Percentiles rank a stretch among this genome's conserved stretches.
phyloP scores from a whole-genome alignment of 2,797 vertebrate species.

The Vireo griseus region DNA sequence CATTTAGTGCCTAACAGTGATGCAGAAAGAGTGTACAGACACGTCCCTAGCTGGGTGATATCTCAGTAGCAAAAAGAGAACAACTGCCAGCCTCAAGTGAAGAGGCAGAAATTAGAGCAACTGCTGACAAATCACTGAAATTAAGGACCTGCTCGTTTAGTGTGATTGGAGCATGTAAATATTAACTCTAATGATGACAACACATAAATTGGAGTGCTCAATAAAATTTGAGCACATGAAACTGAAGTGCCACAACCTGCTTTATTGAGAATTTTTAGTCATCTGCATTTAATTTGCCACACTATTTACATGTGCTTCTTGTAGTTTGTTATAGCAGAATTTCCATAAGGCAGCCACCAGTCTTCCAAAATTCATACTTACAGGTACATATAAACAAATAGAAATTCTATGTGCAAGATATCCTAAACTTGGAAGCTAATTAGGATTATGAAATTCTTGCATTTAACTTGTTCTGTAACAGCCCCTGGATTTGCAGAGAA shows the following conservation, averaged over 20 bases:
- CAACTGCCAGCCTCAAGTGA: constrained; percentile 33
- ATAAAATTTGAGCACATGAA: constrained; percentile 35
- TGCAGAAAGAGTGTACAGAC: neutral
- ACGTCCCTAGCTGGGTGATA: neutral
- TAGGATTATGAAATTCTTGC: neutral
- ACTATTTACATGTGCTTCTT: neutral
- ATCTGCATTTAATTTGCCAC: constrained; percentile 21
- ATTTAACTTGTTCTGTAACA: neutral
- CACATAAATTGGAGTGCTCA: constrained; percentile 62
- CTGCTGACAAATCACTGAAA: constrained; percentile 54
- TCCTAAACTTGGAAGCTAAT: neutral
- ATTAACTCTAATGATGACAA: constrained; percentile 60
- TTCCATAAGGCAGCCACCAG: neutral
- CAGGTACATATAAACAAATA: neutral
- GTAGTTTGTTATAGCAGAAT: neutral
- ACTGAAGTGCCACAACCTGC: constrained; percentile 46
- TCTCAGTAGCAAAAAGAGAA: neutral
- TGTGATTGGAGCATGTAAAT: constrained; percentile 62
- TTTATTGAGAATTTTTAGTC: constrained; percentile 40
- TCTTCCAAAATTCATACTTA: neutral
- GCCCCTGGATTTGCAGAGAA: neutral
- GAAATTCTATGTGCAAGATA: neutral
- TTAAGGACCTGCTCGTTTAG: constrained; percentile 59
- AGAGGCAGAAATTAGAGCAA: constrained; percentile 60
- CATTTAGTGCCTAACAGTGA: neutral